These are phyloP conservation scores for Leptopilina myrica DNA, from an alignment of 2,888 invertebrate species.

Conservation along the genomic window DNA sequence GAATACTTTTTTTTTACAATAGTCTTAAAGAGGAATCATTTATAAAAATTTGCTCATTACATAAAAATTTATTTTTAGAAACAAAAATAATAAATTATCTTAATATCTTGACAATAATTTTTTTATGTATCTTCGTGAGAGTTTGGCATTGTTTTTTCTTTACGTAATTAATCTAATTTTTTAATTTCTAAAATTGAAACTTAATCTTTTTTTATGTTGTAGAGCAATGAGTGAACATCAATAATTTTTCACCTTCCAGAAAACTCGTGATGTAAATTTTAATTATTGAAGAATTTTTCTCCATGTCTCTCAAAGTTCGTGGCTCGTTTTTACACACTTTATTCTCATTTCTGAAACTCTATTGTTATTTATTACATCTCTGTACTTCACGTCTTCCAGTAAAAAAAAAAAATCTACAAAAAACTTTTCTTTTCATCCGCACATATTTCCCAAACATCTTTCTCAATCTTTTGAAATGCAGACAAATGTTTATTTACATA, in stretches of 20 bases:
- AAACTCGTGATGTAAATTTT: not conserved
- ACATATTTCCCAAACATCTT: not conserved
- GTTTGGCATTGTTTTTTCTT: too few species aligned
- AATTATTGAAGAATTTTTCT: not conserved
- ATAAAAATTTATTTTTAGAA: too few species aligned
- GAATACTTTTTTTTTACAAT: not conserved
- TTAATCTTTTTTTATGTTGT: too few species aligned
- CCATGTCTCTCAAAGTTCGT: not conserved
- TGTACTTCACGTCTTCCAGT: not conserved
- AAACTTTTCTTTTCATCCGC: not conserved
- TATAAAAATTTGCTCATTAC: not conserved
- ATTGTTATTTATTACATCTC: slow-evolving; percentile 10
- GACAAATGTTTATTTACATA: not conserved
- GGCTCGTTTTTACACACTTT: not conserved
- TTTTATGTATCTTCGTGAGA: too few species aligned
- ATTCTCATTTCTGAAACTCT: slow-evolving; percentile 7
- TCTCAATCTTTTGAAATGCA: not conserved
- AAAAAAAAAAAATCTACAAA: not conserved
- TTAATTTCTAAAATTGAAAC: too few species aligned
- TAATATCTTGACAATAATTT: too few species aligned
- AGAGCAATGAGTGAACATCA: too few species aligned
- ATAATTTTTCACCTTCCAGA: too few species aligned
- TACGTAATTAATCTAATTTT: too few species aligned
- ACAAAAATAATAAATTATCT: too few species aligned
- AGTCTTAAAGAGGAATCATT: not conserved